These are phyloP conservation scores for Furcifer pardalis DNA, from an alignment of 2,797 vertebrate genomes.

Conservation along the genomic window DNA sequence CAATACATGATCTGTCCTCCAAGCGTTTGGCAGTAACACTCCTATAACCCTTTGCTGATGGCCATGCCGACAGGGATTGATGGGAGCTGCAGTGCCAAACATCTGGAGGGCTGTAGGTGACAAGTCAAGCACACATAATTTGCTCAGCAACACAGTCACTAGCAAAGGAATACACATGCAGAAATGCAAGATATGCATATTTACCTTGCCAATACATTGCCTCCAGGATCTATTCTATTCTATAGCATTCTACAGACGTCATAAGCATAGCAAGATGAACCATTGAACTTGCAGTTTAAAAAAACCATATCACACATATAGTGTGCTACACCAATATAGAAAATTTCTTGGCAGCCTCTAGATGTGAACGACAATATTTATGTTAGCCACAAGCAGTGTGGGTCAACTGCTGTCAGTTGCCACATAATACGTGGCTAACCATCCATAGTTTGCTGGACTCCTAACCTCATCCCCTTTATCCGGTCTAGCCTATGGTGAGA, in stretches of 20 bases:
- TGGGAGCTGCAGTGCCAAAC: neutral
- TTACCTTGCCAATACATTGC: neutral
- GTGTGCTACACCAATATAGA: neutral
- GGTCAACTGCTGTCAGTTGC: too few relatives aligned
- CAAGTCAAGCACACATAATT: too few relatives aligned
- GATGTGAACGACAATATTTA: neutral
- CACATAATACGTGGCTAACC: too few relatives aligned
- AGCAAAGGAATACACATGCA: neutral
- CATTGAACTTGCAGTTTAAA: too few relatives aligned
- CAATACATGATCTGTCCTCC: neutral
- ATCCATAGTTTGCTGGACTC: too few relatives aligned
- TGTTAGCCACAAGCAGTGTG: neutral
- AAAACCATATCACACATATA: neutral
- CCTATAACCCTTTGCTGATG: neutral
- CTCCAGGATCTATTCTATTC: neutral
- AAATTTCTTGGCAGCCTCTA: neutral
- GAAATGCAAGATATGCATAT: neutral
- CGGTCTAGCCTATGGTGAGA: too few relatives aligned
- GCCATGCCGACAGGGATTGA: neutral
- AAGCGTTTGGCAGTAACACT: neutral
- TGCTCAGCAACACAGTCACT: neutral
- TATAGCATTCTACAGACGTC: neutral
- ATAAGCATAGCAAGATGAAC: neutral
- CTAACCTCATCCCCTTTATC: too few relatives aligned
- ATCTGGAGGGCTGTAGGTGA: neutral